phyloP scores from a whole-genome alignment of 2,888 invertebrate species.

The Megamerina dolium region DNA sequence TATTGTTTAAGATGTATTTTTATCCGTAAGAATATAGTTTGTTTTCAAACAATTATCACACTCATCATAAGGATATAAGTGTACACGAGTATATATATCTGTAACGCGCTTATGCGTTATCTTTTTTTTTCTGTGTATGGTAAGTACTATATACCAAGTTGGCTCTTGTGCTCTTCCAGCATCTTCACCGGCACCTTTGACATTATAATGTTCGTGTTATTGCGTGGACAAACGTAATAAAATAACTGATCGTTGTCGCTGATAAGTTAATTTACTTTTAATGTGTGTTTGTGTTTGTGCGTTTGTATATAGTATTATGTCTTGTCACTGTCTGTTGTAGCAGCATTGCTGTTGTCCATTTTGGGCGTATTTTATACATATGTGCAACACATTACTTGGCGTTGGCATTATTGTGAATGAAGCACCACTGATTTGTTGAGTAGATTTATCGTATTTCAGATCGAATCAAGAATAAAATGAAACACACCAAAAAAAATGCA shows the following conservation, averaged over 20 bases:
- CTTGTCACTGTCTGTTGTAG: neutral
- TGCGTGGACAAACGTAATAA: slow-evolving; percentile 50
- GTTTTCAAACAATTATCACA: too few species aligned
- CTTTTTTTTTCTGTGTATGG: too few species aligned
- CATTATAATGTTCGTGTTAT: slow-evolving; percentile 50
- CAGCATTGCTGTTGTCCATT: neutral
- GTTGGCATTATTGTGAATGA: too few species aligned
- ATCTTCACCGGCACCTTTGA: slow-evolving; percentile 42
- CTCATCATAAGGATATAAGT: too few species aligned
- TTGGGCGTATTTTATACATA: neutral
- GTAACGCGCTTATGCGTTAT: too few species aligned
- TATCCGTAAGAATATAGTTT: too few species aligned
- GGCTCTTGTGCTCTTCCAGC: too few species aligned
- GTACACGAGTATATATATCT: too few species aligned
- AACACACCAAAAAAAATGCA: neutral
- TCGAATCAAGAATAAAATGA: neutral
- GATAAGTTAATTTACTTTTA: slow-evolving; percentile 51
- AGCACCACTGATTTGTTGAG: neutral
- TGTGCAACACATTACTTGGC: too few species aligned
- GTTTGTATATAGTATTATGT: too few species aligned
- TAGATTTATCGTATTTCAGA: neutral
- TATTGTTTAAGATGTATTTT: too few species aligned
- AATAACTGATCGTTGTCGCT: slow-evolving; percentile 51
- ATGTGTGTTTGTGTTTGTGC: slow-evolving; percentile 45
- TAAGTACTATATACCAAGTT: too few species aligned